Conservation (phyloP, 2,888 invertebrate genomes). For the Baccha elongata region DNA sequence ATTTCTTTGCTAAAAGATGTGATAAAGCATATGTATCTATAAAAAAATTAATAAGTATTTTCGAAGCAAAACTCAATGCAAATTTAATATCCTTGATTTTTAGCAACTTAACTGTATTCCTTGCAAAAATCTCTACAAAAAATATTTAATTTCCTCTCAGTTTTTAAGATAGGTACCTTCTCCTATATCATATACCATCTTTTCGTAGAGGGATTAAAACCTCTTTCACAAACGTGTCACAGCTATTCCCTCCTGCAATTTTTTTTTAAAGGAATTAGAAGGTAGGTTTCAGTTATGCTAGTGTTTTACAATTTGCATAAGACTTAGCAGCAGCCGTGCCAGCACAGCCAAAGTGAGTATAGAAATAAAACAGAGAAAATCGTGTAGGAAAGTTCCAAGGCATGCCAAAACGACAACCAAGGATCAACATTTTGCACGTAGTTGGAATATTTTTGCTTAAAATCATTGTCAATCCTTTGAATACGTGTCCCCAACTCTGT, state of each 20-base stretch:
- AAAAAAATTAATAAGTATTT: too few species aligned
- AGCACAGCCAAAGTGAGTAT: not conserved
- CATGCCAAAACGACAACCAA: slow-evolving; percentile 60
- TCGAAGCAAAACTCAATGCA: not conserved
- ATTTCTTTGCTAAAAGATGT: too few species aligned
- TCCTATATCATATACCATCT: not conserved
- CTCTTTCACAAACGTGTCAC: slow-evolving; percentile 57
- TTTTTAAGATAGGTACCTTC: slow-evolving; percentile 49
- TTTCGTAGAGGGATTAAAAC: slow-evolving; percentile 47
- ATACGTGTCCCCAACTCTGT: slow-evolving; percentile 66
- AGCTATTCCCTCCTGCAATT: slow-evolving; percentile 20
- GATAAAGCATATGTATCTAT: too few species aligned
- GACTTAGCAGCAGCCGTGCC: slow-evolving; percentile 15
- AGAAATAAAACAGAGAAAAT: slow-evolving; percentile 8
- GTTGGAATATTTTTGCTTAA: slow-evolving; percentile 68
- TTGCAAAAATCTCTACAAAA: slow-evolving; percentile 7
- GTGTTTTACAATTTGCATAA: slow-evolving; percentile 54
- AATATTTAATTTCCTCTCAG: slow-evolving; percentile 43
- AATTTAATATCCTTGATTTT: not conserved
- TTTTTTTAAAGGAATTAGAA: slow-evolving; percentile 17
- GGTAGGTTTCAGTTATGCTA: slow-evolving; percentile 42
- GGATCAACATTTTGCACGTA: slow-evolving; percentile 72
- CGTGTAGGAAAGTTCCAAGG: slow-evolving; percentile 54
- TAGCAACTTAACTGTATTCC: not conserved
- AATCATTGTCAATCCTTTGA: slow-evolving; percentile 73